Base-by-base conservation (phyloP, 53 echinoderm and acorn worm genomes). In the Arbacia lixula region DNA sequence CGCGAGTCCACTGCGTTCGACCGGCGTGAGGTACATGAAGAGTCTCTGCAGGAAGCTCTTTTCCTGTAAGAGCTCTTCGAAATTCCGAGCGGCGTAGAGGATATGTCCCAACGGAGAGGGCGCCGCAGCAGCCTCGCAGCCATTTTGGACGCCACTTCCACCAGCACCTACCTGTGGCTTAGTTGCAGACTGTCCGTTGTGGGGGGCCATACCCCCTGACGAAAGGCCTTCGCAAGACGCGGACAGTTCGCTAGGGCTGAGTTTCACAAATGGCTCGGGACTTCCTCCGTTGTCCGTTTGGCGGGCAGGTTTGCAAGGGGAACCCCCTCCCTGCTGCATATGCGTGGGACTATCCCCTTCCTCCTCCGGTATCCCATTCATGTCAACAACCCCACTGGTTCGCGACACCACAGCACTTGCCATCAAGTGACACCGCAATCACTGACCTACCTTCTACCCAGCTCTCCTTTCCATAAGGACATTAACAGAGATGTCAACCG, bases 1-100 rank as follows among this genome's bases (percentile, higher is more conserved):
- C 12, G 99, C 90, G 46, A 99, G 90, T 52, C 92, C 68, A 60
- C 99, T 90, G 27, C 92, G 92, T 76, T 94, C 99, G n/a, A 90
- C 92, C 56, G 94, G 87, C 38, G 94, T 86, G 80, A 99, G 92
- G 76, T 90, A 95, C 40, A 83, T 58, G 66, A 99, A 95, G 35
- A 99, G 73, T 49, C 75, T 83, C 68, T 88, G 58, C 86, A 99
- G 54, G 86, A 90, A 99, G 37, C 71, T 76, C 38, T 92, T 91
- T 33, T 94, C 92, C 72, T 61, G 62, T 32, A 99, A 83, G 20
- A 99, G 87, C 53, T 91, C 99, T 17, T 66, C 67, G 42, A 77
- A 89, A 68, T 42, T 85, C 34, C 34, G 54, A 11, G 68, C 84
- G 6, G 68, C 24, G 36, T 52, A 54, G 19, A 84, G 71, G 64